A percentile compares a stretch with the other conserved stretches of the same genome.
These are phyloP conservation scores for Riparia riparia DNA, from an alignment of 2,113 vertebrate genomes.

Conservation along the genomic window DNA sequence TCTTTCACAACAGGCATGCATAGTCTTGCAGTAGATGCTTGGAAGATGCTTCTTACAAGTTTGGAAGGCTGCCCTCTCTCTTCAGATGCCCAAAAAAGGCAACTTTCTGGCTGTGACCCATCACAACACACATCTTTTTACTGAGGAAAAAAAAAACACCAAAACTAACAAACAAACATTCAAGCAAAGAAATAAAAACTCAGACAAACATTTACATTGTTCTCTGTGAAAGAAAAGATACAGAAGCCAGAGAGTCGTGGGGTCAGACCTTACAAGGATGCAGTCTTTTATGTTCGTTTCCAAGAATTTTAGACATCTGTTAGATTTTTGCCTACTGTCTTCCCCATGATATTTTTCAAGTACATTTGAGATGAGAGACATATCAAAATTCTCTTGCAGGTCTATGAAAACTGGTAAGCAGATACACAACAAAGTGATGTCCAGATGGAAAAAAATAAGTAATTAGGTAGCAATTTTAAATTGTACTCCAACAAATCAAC, in stretches of 20 bases:
- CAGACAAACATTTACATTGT: neutral
- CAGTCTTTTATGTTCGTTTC: neutral
- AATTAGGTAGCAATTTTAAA: neutral
- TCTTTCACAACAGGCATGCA: neutral
- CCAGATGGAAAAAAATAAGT: neutral
- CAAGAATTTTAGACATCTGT: neutral
- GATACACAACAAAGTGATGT: neutral
- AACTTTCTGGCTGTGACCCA: neutral
- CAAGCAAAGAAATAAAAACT: neutral
- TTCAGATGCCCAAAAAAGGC: neutral
- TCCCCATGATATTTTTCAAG: neutral
- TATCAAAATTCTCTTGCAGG: neutral
- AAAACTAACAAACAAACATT: too few species aligned
- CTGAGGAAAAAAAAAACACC: neutral
- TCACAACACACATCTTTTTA: neutral
- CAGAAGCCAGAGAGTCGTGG: neutral
- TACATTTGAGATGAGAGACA: neutral
- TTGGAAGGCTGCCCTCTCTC: neutral
- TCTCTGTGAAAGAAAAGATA: neutral
- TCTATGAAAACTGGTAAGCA: neutral
- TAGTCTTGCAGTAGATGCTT: neutral
- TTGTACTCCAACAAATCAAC: neutral
- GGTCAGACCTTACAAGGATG: neutral
- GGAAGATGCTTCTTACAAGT: neutral
- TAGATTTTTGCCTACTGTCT: neutral